Base-by-base conservation (phyloP, 2,797 vertebrate genomes). In the Tapirus indicus region DNA sequence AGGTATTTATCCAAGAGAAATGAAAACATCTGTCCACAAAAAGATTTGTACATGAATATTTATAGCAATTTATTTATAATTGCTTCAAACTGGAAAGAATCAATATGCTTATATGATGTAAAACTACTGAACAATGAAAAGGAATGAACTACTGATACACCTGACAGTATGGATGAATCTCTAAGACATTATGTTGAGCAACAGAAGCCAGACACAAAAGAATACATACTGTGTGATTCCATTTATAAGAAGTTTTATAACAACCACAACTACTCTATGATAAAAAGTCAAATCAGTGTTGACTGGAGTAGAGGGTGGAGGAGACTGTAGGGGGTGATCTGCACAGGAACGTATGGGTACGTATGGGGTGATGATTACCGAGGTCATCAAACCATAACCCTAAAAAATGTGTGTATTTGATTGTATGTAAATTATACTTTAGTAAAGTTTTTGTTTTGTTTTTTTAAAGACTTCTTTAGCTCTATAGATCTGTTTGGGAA, bases 1-100 rank as follows among this genome's bases (percentile, higher is more conserved):
- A 49, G 32, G 27, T 95, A 62, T 96, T 95, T 95, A 80, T 85
- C 38, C 21, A 75, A 85, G 68, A 18, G 47, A 82, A 85, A 82
- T 32, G 62, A 91, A 92, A 88, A 72, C 38, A 10, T 83, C 66
- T 64, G 41, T 85, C 64, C 64, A 44, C 17, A 4, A 60, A 52
- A 78, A 71, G 27, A 35, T 23, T 78, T 49, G 14, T 84, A 14
- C 10, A 16, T 85, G 47, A 44, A 71, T 88, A 68, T 79, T 79
- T 71, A 68, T 84, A 88, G 58, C 10, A 27, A 62, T 60, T 88
- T 94, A 79, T 79, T 91, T 23, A 78, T 68, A 60, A 88, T 52
- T 84, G 29, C 23, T 83, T 25, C 44, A 79, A 38, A 69, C 49
- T 75, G n/a, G 78, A 82, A 80, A 78, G 14, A 71, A 58, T 21